Base-by-base conservation (phyloP, 1,140 invertebrate genomes). In the Drosophila micromelanica region DNA sequence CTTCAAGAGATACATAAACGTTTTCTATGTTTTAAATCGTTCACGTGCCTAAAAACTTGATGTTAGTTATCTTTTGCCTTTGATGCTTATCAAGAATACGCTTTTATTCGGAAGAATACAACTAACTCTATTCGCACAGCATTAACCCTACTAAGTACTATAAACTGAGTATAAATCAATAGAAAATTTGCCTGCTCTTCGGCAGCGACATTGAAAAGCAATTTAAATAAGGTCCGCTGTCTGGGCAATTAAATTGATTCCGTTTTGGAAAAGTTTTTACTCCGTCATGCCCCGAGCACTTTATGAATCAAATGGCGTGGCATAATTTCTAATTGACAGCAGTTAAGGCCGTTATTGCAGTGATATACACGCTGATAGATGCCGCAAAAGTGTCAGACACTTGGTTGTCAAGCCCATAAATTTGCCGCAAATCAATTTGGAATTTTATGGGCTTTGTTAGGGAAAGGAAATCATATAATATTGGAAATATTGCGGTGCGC, bases 131-230 rank as follows among this genome's bases (percentile, higher is more conserved):
- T 35, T 35, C 32, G 42, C 42, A 17, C 8, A 9, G 1, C 13
- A 2, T 40, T 13, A 23, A 27, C 13, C 17, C 3, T 4, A 5
- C 30, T 30, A 27, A 13, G 0, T 15, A 32, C n/a, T 42, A n/a
- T 8, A 42, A 17, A 17, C 20, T n/a, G 55, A 40, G 27, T 57
- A 45, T 57, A 9, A 12, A 32, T 57, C 5, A 12, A 32, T 17
- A 45, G 20, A 45, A 32, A 45, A 27, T 3, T 5, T 45, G 40
- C 30, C 6, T 57, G 5, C n/a, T 56, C 23, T 30, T 13, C 11
- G 38, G 6, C 38, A 15, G 38, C 61, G 67, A 87, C 81, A 87
- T 81, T 78, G 71, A 81, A 85, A 87, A 76, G 63, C 81, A 86
- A 86, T 86, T 87, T 35, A 35, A 35, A 73, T 75, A 68, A 78